Percentiles rank a stretch among this genome's conserved stretches.
Conservation (phyloP, 2,113 vertebrate species). For the Hippopotamus amphibius region DNA sequence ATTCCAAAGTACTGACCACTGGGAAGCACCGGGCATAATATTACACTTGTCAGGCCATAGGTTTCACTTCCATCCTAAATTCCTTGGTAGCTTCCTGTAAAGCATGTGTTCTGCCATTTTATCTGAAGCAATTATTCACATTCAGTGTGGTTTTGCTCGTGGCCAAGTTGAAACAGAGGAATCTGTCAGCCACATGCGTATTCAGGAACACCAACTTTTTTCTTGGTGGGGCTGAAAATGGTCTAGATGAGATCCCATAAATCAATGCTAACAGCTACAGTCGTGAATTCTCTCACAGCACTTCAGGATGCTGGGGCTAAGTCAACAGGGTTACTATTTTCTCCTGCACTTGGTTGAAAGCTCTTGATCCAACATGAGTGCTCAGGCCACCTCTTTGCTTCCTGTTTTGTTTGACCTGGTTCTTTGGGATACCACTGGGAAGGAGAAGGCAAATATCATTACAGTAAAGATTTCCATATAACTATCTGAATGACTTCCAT, state of each 20-base stretch:
- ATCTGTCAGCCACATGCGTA: background rate
- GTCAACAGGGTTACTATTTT: background rate
- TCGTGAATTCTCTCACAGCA: background rate
- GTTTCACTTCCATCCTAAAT: slow-evolving; percentile 64
- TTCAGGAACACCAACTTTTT: background rate
- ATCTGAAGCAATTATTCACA: slow-evolving; percentile 60
- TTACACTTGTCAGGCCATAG: background rate
- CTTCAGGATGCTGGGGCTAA: background rate
- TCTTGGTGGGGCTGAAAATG: background rate
- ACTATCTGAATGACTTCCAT: background rate
- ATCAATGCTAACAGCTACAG: background rate
- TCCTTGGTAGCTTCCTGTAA: slow-evolving; percentile 46
- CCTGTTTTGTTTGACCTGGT: background rate
- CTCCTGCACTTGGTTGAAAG: background rate
- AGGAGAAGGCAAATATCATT: background rate
- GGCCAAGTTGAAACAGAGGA: slow-evolving; percentile 55
- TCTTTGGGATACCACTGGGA: background rate
- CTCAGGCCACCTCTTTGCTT: background rate
- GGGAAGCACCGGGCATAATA: background rate
- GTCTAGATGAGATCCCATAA: slow-evolving; percentile 19
- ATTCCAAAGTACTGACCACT: slow-evolving; percentile 39
- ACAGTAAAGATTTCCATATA: background rate
- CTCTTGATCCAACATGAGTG: background rate
- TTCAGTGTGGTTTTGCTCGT: slow-evolving; percentile 58
- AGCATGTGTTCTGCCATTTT: slow-evolving; percentile 40